Conservation (phyloP, 2,888 invertebrate species). For the Teinopalpus imperialis region DNA sequence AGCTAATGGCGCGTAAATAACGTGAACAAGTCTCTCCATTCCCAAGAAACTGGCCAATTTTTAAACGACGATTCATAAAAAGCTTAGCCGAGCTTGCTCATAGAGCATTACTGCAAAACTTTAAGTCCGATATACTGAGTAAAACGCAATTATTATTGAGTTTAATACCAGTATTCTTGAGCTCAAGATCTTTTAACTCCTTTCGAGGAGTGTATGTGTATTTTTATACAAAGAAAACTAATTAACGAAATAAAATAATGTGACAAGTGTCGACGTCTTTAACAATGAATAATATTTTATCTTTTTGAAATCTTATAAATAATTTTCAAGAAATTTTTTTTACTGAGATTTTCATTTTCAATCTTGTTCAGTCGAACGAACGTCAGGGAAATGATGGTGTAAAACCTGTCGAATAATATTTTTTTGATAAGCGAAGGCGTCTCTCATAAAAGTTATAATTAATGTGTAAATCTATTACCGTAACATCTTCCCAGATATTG, state of each 20-base stretch:
- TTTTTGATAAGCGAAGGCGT: constrained; percentile 44
- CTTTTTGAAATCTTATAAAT: constrained; percentile 7
- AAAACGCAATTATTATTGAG: constrained; percentile 34
- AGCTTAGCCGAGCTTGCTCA: constrained; percentile 5
- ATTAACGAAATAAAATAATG: too few relatives aligned
- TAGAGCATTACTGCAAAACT: constrained; percentile 7
- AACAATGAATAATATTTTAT: too few relatives aligned
- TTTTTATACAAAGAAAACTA: too few relatives aligned
- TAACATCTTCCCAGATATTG: constrained; percentile 60
- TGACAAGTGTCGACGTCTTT: too few relatives aligned
- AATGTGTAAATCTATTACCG: constrained; percentile 68
- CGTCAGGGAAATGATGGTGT: constrained; percentile 17
- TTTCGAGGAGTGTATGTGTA: too few relatives aligned
- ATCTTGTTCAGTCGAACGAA: constrained; percentile 19
- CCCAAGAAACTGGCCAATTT: constrained; percentile 59
- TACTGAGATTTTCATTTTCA: constrained; percentile 14
- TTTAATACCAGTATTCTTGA: constrained; percentile 28
- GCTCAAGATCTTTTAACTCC: too few relatives aligned
- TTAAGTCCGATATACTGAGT: constrained; percentile 17
- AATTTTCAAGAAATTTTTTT: constrained; percentile 2
- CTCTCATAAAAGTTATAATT: constrained; percentile 60
- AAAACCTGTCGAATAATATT: constrained; percentile 35
- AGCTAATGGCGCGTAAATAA: constrained; percentile 70
- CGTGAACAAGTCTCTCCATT: constrained; percentile 62
- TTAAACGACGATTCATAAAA: constrained; percentile 46